phyloP scores from a whole-genome alignment of 2,888 invertebrate species.

The Thelaira solivaga region DNA sequence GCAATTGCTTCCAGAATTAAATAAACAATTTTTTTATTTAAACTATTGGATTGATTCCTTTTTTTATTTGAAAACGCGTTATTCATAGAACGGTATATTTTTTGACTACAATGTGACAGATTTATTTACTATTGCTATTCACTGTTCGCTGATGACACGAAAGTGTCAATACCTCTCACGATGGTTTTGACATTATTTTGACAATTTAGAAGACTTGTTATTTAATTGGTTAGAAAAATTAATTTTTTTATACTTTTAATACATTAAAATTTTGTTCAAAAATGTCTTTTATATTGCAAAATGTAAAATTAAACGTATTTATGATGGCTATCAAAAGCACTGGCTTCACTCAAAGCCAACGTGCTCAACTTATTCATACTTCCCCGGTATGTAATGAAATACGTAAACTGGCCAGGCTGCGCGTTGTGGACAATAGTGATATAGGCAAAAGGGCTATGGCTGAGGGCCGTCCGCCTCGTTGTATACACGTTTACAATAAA shows the following conservation, averaged over 20 bases:
- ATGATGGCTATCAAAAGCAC: neutral
- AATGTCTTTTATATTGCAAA: conserved; percentile 45
- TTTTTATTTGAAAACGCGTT: too few relatives aligned
- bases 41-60: too few relatives aligned
- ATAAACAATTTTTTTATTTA: too few relatives aligned
- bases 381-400: conserved; percentile 82
- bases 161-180: too few relatives aligned
- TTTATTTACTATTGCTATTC: neutral
- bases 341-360: neutral
- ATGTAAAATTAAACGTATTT: neutral
- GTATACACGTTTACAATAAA: conserved; percentile 96
- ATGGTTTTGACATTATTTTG: neutral
- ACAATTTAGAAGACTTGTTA: neutral
- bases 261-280: neutral
- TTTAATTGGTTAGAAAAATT: neutral
- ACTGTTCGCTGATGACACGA: neutral
- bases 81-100: too few relatives aligned
- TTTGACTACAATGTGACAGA: too few relatives aligned
- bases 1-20: too few relatives aligned
- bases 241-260: neutral
- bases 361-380: conserved; percentile 78
- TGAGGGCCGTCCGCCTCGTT: conserved; percentile 93
- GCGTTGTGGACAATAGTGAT: conserved; percentile 98
- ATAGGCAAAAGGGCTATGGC: conserved; percentile 96
- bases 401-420: conserved; percentile 84